Evolutionary conservation across 1,140 invertebrate species (phyloP).

Genomic region (Nasonia vitripennis): DNA sequence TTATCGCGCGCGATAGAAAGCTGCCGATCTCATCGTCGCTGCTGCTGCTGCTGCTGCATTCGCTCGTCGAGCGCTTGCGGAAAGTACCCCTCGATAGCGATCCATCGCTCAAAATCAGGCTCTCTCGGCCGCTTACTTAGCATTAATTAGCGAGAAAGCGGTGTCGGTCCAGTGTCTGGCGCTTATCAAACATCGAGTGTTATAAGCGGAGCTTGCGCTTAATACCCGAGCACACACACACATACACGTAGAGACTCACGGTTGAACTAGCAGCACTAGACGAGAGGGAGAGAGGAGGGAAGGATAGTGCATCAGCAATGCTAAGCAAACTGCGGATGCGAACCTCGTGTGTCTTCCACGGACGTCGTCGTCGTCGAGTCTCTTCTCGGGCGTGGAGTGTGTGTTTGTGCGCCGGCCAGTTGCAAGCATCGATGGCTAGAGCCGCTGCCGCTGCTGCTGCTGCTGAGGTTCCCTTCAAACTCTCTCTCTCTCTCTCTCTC

Average conservation of each 20-base stretch:
- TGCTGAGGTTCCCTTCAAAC: not conserved
- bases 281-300: not conserved
- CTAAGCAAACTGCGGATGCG: slow-evolving; percentile 70
- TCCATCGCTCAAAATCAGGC: not conserved
- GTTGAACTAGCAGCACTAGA: not conserved
- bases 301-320: slow-evolving; percentile 72
- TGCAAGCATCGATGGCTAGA: not conserved
- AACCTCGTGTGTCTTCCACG: slow-evolving; percentile 53
- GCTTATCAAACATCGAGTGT: slow-evolving; percentile 38
- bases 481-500: not conserved
- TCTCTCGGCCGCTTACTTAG: not conserved
- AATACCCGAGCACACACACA: not conserved
- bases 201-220: slow-evolving; percentile 15
- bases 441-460: not conserved
- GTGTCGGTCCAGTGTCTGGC: not conserved
- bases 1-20: slow-evolving; percentile 16
- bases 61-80: not conserved
- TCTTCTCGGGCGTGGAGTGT: not conserved
- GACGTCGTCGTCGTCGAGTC: not conserved
- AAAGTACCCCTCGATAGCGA: not conserved
- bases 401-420: not conserved
- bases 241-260: not conserved
- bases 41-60: not conserved
- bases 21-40: not conserved
- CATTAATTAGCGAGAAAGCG: slow-evolving; percentile 61